Conservation (phyloP, 1,140 invertebrate genomes). For the Drosophila mauritiana region DNA sequence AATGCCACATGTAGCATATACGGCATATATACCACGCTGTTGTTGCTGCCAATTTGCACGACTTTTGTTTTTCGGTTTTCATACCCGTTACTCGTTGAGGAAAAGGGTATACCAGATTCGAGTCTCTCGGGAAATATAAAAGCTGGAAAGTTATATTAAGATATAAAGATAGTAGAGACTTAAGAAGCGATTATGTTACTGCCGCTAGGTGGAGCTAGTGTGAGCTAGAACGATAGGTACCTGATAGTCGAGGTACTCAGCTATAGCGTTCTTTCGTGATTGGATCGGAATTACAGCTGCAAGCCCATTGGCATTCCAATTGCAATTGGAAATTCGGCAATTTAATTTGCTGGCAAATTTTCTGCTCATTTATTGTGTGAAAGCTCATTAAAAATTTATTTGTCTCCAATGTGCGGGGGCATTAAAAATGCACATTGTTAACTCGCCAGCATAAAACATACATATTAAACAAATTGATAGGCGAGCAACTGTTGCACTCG, state of each 20-base stretch:
- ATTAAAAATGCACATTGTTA: conserved; percentile 58
- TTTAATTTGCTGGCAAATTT: conserved; percentile 56
- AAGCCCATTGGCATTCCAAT: conserved; percentile 1
- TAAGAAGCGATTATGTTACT: too few species aligned
- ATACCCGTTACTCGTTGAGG: too few species aligned
- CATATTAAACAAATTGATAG: conserved; percentile 48
- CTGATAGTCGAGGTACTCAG: too few species aligned
- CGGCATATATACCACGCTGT: conserved; percentile 13
- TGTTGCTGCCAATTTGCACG: conserved; percentile 39
- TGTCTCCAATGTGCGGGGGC: conserved; percentile 27
- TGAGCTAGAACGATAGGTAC: too few species aligned
- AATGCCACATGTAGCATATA: conserved; percentile 23
- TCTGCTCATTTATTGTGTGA: conserved; percentile 45
- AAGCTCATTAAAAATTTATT: conserved; percentile 72
- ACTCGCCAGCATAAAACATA: conserved; percentile 38
- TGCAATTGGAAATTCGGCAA: conserved; percentile 30
- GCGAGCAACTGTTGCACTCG: conserved; percentile 40
- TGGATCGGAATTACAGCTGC: conserved; percentile 11
- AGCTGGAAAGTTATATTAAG: too few species aligned
- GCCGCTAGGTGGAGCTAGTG: too few species aligned
- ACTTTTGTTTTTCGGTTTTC: conserved; percentile 24
- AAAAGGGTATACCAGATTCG: too few species aligned
- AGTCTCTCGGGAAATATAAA: too few species aligned
- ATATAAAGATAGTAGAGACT: too few species aligned
- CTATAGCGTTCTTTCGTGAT: neutral